Evolutionary conservation across 1,140 invertebrate species (phyloP).

Genomic region (Tribolium castaneum): DNA sequence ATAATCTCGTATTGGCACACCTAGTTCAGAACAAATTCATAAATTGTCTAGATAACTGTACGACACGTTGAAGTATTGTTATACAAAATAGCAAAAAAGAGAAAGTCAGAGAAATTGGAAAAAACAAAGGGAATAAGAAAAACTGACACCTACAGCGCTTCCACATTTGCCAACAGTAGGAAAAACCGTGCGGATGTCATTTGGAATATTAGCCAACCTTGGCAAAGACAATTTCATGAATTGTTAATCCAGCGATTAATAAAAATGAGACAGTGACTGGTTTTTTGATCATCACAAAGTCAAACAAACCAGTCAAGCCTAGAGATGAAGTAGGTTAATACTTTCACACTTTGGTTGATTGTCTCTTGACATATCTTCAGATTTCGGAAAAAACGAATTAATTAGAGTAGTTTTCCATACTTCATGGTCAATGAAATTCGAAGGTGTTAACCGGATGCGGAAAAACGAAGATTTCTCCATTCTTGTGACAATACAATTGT

Average conservation of each 20-base stretch:
- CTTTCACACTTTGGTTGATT: conserved; percentile 19
- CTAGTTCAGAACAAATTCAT: background rate
- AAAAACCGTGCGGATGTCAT: background rate
- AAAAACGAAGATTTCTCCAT: conserved; percentile 14
- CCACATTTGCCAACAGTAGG: background rate
- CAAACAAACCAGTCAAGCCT: conserved; percentile 13
- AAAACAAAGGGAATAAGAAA: background rate
- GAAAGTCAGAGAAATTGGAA: background rate
- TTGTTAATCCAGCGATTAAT: background rate
- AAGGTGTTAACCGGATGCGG: conserved; percentile 4
- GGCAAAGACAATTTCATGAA: background rate
- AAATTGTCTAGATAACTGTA: background rate
- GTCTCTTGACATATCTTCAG: conserved; percentile 1
- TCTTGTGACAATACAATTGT: conserved; percentile 1
- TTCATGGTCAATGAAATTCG: conserved; percentile 26
- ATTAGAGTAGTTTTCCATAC: background rate
- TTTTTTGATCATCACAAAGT: background rate
- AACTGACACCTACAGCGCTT: background rate
- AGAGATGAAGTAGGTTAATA: conserved; percentile 32
- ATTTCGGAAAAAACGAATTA: background rate
- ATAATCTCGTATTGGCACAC: background rate
- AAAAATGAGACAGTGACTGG: background rate
- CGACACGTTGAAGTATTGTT: background rate
- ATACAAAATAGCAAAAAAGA: background rate
- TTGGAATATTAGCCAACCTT: background rate